These are phyloP conservation scores for Trimorus sp. DNA, from an alignment of 2,888 invertebrate genomes.

Conservation along the genomic window DNA sequence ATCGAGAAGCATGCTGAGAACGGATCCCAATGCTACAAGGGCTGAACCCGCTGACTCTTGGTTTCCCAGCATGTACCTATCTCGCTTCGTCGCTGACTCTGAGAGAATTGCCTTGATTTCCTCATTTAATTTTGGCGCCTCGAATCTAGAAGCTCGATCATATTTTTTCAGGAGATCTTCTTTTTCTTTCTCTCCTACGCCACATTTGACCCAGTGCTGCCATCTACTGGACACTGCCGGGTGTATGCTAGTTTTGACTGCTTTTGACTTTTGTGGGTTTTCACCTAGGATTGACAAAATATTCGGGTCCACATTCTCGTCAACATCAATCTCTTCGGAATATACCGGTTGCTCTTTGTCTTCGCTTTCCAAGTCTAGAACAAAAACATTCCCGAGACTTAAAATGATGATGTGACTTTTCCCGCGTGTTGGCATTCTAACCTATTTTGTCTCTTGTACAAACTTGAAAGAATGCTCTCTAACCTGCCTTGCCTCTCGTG, in stretches of 20 bases:
- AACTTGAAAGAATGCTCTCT: not conserved
- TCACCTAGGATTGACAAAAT: not conserved
- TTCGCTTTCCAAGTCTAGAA: not conserved
- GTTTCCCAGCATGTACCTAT: not conserved
- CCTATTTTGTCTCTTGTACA: not conserved
- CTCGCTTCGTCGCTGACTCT: constrained; percentile 2
- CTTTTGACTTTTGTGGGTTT: not conserved
- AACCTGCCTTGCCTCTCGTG: constrained; percentile 2
- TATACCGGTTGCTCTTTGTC: no score
- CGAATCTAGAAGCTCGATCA: not conserved
- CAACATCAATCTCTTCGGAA: not conserved
- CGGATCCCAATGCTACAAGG: constrained; percentile 8
- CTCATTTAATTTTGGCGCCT: not conserved
- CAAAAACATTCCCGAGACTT: no score
- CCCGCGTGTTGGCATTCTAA: not conserved
- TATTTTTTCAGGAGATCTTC: constrained; percentile 3
- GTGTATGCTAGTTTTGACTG: not conserved
- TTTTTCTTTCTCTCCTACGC: not conserved
- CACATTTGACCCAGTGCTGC: not conserved
- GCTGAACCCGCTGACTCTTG: constrained; percentile 1
- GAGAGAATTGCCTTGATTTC: not conserved
- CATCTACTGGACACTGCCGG: not conserved
- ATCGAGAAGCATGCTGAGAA: not conserved
- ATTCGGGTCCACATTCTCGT: not conserved
- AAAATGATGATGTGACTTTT: no score